Conservation (phyloP, 2,888 invertebrate species). For the Tiliacea citrago region DNA sequence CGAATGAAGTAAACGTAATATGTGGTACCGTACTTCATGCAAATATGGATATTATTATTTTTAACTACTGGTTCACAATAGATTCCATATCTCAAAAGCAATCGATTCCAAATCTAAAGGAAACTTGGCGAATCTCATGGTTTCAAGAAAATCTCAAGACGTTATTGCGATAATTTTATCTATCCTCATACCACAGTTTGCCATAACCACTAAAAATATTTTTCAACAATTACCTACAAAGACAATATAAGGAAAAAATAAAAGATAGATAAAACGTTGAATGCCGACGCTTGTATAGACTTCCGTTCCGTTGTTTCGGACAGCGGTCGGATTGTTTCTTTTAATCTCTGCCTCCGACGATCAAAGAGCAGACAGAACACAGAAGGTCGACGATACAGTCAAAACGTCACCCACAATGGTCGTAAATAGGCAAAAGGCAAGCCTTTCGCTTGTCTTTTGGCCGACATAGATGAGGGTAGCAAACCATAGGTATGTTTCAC, state of each 20-base stretch:
- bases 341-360: slow-evolving; percentile 75
- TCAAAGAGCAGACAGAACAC: slow-evolving; percentile 38
- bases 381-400: slow-evolving; percentile 19
- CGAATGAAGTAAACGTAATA: too few relatives aligned
- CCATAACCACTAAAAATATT: slow-evolving; percentile 21
- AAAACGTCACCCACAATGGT: too few relatives aligned
- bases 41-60: too few relatives aligned
- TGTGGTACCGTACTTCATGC: too few relatives aligned
- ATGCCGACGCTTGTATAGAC: slow-evolving; percentile 80
- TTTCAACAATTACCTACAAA: slow-evolving; percentile 39
- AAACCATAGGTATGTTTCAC: neutral
- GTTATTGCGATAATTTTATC: neutral
- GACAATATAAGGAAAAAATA: slow-evolving; percentile 38
- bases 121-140: neutral
- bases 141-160: neutral
- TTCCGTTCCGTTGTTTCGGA: slow-evolving; percentile 84
- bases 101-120: too few relatives aligned
- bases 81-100: neutral
- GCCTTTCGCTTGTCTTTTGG: neutral
- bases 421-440: too few relatives aligned
- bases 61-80: neutral
- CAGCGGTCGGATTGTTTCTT: slow-evolving; percentile 85
- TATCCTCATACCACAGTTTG: slow-evolving; percentile 11
- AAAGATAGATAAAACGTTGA: slow-evolving; percentile 70
- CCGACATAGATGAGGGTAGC: neutral